Conservation (phyloP, 1,140 invertebrate species). For the Drusus annulatus region DNA sequence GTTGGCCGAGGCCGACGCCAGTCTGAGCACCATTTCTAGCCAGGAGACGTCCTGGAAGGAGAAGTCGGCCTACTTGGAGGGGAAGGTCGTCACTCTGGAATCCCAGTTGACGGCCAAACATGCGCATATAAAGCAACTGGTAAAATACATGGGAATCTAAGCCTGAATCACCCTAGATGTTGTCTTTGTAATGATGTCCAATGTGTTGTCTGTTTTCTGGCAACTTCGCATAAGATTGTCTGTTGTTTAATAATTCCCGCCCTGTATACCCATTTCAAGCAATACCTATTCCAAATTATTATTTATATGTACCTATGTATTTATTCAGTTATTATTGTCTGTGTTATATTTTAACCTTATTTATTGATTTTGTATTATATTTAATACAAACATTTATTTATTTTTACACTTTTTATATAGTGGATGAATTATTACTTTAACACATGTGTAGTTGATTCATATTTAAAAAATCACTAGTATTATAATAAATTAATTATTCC, state of each 20-base stretch:
- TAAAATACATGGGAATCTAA: slow-evolving; percentile 61
- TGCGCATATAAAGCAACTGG: slow-evolving; percentile 74
- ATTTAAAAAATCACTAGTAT: no score
- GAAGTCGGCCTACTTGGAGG: slow-evolving; percentile 70
- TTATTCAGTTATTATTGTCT: no score
- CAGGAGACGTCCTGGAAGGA: slow-evolving; percentile 74
- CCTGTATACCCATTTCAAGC: no score
- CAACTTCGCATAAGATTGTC: slow-evolving; percentile 20
- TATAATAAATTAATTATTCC: no score
- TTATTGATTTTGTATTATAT: no score
- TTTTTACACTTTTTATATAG: no score
- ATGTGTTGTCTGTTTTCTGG: background rate
- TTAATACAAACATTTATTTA: no score
- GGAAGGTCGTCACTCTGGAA: slow-evolving; percentile 73
- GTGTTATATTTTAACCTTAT: no score
- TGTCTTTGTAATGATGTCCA: background rate
- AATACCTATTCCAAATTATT: no score
- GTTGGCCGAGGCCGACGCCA: slow-evolving; percentile 72
- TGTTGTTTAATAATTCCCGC: background rate
- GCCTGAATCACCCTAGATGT: slow-evolving; percentile 9
- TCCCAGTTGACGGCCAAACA: slow-evolving; percentile 73
- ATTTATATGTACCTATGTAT: no score
- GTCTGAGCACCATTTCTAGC: slow-evolving; percentile 67
- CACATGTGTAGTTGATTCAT: no score
- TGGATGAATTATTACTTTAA: no score